Evolutionary conservation across 37 sponge, comb jelly and placozoan genomes (phyloP).

Genomic region (Halichondria panicea): DNA sequence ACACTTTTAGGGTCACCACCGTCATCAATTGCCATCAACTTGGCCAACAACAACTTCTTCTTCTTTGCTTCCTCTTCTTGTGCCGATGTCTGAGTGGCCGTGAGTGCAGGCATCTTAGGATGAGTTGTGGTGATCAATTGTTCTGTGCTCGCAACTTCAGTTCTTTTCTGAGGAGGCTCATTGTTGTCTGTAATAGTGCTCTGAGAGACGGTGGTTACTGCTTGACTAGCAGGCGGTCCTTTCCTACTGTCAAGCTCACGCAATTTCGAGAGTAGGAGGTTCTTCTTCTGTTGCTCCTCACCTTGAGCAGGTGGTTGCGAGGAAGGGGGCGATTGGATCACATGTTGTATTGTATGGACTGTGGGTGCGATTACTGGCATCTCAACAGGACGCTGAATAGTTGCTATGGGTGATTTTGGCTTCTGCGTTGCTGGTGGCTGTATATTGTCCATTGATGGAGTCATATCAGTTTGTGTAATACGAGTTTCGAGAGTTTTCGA

Average conservation of each 20-base stretch:
- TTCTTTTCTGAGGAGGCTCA: not conserved
- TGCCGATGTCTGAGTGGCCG: no score
- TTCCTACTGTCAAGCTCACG: constrained; percentile 1
- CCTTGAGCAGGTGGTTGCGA: not conserved
- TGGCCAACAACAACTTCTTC: constrained; percentile 47
- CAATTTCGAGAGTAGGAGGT: constrained; percentile 15
- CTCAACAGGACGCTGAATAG: not conserved
- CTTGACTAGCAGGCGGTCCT: constrained; percentile 3
- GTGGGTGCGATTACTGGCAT: not conserved
- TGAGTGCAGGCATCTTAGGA: not conserved
- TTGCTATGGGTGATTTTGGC: not conserved
- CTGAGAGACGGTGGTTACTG: not conserved
- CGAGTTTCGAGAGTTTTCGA: not conserved
- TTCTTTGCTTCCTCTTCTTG: constrained; percentile 4
- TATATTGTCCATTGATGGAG: not conserved
- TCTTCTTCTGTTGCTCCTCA: constrained; percentile 18
- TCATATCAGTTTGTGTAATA: not conserved
- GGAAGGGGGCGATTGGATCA: no score
- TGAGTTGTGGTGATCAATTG: not conserved
- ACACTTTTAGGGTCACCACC: constrained; percentile 6
- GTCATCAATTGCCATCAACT: constrained; percentile 60
- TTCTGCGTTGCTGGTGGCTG: not conserved
- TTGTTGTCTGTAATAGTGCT: not conserved
- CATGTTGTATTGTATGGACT: not conserved
- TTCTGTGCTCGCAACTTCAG: not conserved